These are phyloP conservation scores for Hemicentrotus pulcherrimus DNA, from an alignment of 35 echinoderm and acorn worm genomes.

Conservation along the genomic window DNA sequence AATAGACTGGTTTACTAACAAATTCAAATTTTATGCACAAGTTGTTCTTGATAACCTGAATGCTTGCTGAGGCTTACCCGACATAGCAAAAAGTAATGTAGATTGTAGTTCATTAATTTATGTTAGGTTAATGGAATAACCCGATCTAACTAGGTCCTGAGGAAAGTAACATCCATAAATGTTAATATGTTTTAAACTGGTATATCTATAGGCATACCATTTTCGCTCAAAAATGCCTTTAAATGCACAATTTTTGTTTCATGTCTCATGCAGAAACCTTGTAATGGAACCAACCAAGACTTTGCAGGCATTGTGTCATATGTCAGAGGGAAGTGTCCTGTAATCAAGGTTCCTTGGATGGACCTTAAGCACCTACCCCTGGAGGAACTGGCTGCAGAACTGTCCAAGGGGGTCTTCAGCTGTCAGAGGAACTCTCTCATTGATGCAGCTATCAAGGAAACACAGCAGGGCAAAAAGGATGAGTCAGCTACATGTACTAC, in stretches of 20 bases:
- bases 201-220: no score
- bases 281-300: neutral
- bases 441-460: neutral
- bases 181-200: no score
- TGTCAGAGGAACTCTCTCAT: neutral
- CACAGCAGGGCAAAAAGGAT: neutral
- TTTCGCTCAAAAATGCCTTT: neutral
- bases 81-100: no score
- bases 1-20: no score
- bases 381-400: slow-evolving; percentile 5
- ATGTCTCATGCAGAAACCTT: slow-evolving; percentile 9
- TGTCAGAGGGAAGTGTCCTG: slow-evolving; percentile 27
- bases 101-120: no score
- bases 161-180: no score
- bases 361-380: neutral
- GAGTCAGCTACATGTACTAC: no score
- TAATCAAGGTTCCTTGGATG: slow-evolving; percentile 50
- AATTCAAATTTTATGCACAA: no score
- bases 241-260: neutral
- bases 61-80: no score
- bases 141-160: no score
- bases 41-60: no score
- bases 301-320: slow-evolving; percentile 49
- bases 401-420: slow-evolving; percentile 28
- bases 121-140: no score